Evolutionary conservation across 1,140 invertebrate species (phyloP).

Genomic region (Heliconius hewitsoni): DNA sequence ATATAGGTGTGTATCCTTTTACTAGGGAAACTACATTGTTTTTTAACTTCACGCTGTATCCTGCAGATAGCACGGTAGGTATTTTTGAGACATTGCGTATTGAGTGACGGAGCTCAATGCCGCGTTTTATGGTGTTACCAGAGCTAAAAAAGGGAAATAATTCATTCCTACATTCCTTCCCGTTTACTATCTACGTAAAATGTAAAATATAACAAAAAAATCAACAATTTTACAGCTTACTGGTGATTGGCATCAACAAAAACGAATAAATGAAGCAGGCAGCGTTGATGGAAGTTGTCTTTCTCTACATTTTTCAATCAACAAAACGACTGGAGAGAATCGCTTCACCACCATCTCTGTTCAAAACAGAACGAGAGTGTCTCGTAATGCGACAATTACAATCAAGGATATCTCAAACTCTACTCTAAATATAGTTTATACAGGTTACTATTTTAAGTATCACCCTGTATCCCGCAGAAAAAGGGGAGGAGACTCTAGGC

Average conservation of each 20-base stretch:
- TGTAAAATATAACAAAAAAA: background rate
- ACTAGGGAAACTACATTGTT: too few species aligned
- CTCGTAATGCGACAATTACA: background rate
- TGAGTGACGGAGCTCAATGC: too few species aligned
- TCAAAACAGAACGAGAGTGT: background rate
- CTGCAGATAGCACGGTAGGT: too few species aligned
- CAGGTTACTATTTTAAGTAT: background rate
- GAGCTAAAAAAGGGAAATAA: too few species aligned
- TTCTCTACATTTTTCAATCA: background rate
- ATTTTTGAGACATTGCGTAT: too few species aligned
- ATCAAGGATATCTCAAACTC: background rate
- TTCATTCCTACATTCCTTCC: too few species aligned
- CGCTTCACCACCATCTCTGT: background rate
- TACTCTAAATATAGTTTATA: background rate
- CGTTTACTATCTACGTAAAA: background rate
- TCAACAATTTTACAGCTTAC: constrained; percentile 23
- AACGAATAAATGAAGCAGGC: constrained; percentile 22
- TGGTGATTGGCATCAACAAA: constrained; percentile 33
- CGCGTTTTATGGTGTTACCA: too few species aligned
- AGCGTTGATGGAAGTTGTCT: background rate
- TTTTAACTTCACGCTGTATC: too few species aligned
- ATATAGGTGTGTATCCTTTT: too few species aligned
- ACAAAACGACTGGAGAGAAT: background rate
- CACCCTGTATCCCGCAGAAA: background rate
- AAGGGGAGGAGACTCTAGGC: background rate